Base-by-base conservation (phyloP, 2,797 vertebrate species). In the Gymnoscopelus microlampas region DNA sequence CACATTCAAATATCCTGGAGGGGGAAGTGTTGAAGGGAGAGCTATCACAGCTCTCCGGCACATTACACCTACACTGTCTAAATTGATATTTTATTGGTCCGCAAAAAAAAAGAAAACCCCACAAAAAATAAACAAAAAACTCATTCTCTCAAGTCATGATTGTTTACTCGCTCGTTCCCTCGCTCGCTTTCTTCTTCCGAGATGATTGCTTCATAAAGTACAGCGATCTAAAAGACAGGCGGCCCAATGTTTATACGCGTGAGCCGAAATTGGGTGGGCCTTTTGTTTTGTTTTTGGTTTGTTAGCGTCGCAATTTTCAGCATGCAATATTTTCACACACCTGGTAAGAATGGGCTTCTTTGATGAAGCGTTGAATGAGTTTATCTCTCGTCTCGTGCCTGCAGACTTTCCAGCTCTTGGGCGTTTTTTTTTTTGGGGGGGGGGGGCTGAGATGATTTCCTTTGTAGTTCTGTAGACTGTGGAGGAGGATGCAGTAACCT, bases 51-150 rank as follows among this genome's bases (percentile, higher is more conserved):
- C 73, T 56, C 47, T n/a, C 44, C 11, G 54, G 49, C 63, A 73
- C 71, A 68, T 78, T 56, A 85, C 78, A 80, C 80, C 86, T 84
- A 80, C 80, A 64, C 71, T 71, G 57, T 77, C 50, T 51, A 79
- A 84, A 78, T 77, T 61, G 53, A 66, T 70, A 71, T 80, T 85
- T 86, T 81, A 85, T 81, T 73, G 64, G 57, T 35, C 57, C 65
- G 54, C 39, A 3, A 10, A 44, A 44, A 44, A 35, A 44, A 44
- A 44, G 9, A 2, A 44, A 44, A 44, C 1, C 35, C 4, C 1
- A 39, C 35, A 44, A 8, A 10, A 44, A 10, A 9, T 9, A 8
- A 39, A 39, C 35, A 39, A 44, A 59, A 80, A 78, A 73, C 76
- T 68, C 29, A 57, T 72, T 85, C 80, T 79, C 81, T 77, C 72